Evolutionary conservation across 2,113 vertebrate species (phyloP).

Genomic region (Bubo scandiacus): DNA sequence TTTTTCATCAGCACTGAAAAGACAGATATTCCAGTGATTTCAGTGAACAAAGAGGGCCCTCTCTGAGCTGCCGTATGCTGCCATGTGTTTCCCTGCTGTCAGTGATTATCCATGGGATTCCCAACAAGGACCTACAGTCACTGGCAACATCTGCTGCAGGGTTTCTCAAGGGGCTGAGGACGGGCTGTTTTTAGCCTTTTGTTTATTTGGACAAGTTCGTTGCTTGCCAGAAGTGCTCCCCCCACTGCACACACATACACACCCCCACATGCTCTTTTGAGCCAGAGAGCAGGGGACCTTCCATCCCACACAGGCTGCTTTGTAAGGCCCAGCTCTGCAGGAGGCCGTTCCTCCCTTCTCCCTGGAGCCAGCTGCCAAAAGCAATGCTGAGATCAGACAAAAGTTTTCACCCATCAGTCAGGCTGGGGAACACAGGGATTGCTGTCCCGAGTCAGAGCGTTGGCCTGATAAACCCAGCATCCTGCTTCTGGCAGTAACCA

Average conservation of each 20-base stretch:
- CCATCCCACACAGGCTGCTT: not conserved
- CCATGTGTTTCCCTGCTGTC: not conserved
- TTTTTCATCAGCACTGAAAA: not conserved
- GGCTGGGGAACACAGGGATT: not conserved
- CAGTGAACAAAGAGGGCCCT: not conserved
- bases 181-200: not conserved
- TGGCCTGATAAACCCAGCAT: not conserved
- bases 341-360: not conserved
- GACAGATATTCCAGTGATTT: not conserved
- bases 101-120: not conserved
- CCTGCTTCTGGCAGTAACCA: not conserved
- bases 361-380: not conserved
- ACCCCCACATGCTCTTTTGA: not conserved
- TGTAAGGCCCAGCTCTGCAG: not conserved
- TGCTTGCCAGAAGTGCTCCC: not conserved
- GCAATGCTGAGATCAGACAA: not conserved
- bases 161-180: not conserved
- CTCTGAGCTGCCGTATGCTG: not conserved
- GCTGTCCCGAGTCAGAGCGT: rapidly evolving
- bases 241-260: not conserved
- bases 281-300: not conserved
- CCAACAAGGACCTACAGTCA: slow-evolving; percentile 12
- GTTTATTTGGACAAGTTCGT: slow-evolving; percentile 8
- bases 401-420: not conserved
- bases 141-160: not conserved